Evolutionary conservation across 1,140 invertebrate species (phyloP).

Genomic region (Dinoponera quadriceps): DNA sequence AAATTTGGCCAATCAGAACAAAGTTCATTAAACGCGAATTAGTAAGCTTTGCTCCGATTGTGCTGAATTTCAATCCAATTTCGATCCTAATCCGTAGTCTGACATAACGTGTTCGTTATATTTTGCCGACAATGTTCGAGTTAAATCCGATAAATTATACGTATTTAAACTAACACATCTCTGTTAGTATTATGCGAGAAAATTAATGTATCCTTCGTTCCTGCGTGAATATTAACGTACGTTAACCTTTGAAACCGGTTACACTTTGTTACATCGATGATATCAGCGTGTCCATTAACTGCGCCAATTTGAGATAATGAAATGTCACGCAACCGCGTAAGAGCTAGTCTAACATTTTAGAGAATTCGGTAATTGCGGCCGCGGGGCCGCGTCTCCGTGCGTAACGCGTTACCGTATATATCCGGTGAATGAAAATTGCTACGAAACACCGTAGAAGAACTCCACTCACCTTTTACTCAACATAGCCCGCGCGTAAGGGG

Average conservation of each 20-base stretch:
- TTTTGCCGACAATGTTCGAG: too few relatives aligned
- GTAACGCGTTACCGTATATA: too few relatives aligned
- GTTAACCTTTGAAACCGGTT: slow-evolving; percentile 13
- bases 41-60: too few relatives aligned
- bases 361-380: slow-evolving; percentile 17
- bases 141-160: too few relatives aligned
- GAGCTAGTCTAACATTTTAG: slow-evolving; percentile 12
- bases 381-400: too few relatives aligned
- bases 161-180: too few relatives aligned
- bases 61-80: too few relatives aligned
- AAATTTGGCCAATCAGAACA: too few relatives aligned
- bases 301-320: slow-evolving; percentile 36
- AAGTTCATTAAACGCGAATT: too few relatives aligned
- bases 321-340: slow-evolving; percentile 3
- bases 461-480: background rate
- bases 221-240: slow-evolving; percentile 9
- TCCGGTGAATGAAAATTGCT: background rate
- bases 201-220: slow-evolving; percentile 1
- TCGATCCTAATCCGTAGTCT: too few relatives aligned
- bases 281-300: slow-evolving; percentile 34
- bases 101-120: too few relatives aligned
- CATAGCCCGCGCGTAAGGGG: background rate
- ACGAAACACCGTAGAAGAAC: background rate
- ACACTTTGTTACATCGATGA: slow-evolving; percentile 5
- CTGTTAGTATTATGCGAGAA: too few relatives aligned